Evolutionary conservation across 2,113 vertebrate species (phyloP).

Genomic region (Azemiops feae): DNA sequence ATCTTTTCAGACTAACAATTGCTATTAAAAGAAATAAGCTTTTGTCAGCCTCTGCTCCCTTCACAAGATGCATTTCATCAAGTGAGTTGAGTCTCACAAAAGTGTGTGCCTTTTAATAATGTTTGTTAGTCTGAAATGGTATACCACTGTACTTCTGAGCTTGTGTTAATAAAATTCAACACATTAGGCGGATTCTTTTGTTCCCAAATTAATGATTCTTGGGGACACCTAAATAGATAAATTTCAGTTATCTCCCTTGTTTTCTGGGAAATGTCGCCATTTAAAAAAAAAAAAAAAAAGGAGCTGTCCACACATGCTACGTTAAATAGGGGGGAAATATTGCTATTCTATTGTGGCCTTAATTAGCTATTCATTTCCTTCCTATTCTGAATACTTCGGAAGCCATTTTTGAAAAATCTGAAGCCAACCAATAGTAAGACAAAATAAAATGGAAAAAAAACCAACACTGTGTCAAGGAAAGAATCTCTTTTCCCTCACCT

Average conservation of each 20-base stretch:
- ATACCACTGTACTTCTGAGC: neutral
- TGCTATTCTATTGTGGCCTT: neutral
- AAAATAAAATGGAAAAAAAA: neutral
- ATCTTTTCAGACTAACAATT: neutral
- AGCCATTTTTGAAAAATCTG: neutral
- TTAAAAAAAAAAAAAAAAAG: too few relatives aligned
- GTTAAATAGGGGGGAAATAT: neutral
- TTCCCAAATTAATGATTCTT: constrained; percentile 37
- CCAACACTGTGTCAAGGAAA: neutral
- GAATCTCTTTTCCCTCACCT: neutral
- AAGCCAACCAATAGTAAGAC: constrained; percentile 1
- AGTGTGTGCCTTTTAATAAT: neutral
- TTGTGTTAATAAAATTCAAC: constrained; percentile 42
- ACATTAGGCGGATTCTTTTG: constrained; percentile 12
- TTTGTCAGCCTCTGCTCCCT: neutral
- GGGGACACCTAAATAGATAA: constrained; percentile 14
- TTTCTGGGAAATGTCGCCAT: constrained; percentile 29
- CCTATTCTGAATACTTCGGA: neutral
- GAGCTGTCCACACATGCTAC: neutral
- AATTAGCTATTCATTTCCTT: neutral
- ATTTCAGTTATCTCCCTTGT: constrained; percentile 8
- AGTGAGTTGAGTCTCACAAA: neutral
- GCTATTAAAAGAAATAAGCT: neutral
- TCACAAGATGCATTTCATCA: neutral
- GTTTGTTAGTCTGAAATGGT: neutral